Base-by-base conservation (phyloP, 2,888 invertebrate species). In the Nasonovia ribisnigri region DNA sequence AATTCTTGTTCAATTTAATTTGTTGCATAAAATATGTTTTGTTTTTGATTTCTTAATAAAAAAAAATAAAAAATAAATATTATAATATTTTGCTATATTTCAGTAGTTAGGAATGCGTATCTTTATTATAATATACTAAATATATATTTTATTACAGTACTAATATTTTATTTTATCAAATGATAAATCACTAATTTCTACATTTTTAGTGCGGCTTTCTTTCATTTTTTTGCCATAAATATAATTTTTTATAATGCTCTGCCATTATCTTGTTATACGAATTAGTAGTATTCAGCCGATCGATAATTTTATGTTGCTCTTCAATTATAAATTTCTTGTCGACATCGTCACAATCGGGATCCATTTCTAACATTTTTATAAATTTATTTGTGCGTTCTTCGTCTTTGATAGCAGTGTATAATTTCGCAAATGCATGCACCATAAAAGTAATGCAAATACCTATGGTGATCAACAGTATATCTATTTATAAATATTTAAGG, bases 171-270 rank as follows among this genome's bases (percentile, higher is more conserved):
- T 10, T 48, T 10, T 48, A n/a, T 84, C 42, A 42, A 84, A 84
- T 24, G 0, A 24, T 42, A 84, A 84, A n/a, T n/a, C n/a, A n/a
- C 16, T 67, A 67, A 67, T 67, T n/a, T 16, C n/a, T n/a, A n/a
- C 20, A 67, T 67, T 11, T 67, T 67, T n/a, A 67, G 5, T n/a
- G n/a, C 16, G 16, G n/a, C 16, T 67, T 29, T 29, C 6, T 84
- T 84, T 84, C 46, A 24, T 42, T 51, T 77, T 90, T 51, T 84
- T 51, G 48, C 90, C 90, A 90, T 8, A 84, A 51, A 42, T 90
- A 90, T 16, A 91, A 43, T 84, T 84, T 3, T 84, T 26, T 91
- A 42, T 91, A 91, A 29, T 84, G 54, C 4, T 54, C 20, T 3
- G 54, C 84, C 36, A 84, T 42, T 84, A 24, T 29, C 29, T 91